Percentiles rank a stretch among this genome's conserved stretches.
phyloP scores from a whole-genome alignment of 2,113 vertebrate genomes.

The Lates calcarifer region DNA sequence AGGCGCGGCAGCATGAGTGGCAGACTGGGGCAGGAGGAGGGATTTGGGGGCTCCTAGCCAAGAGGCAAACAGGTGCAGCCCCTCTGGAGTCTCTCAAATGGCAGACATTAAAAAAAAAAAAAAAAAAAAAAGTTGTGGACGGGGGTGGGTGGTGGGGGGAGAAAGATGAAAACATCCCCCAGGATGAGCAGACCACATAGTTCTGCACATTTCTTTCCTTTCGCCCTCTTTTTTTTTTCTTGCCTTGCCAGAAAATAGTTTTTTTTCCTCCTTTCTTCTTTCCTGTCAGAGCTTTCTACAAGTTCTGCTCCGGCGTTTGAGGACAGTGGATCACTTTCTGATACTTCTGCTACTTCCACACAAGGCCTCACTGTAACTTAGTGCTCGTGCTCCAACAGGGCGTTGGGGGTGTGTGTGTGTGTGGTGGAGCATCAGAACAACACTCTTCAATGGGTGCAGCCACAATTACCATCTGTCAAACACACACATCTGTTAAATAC shows the following conservation, averaged over 20 bases:
- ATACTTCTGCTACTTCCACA: constrained; percentile 42
- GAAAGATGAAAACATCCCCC: constrained; percentile 83
- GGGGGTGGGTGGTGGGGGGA: constrained; percentile 41
- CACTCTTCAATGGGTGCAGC: constrained; percentile 5
- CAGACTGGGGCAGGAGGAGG: constrained; percentile 82
- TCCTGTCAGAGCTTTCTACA: constrained; percentile 59
- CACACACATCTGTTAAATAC: constrained; percentile 53
- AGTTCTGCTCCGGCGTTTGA: constrained; percentile 58
- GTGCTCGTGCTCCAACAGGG: constrained; percentile 6
- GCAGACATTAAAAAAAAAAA: constrained; percentile 88
- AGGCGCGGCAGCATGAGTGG: constrained; percentile 81
- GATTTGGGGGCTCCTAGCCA: constrained; percentile 84
- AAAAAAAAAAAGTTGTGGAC: constrained; percentile 58
- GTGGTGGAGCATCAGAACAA: constrained; percentile 2
- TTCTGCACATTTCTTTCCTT: constrained; percentile 71
- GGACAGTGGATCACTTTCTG: constrained; percentile 58
- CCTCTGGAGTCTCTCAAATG: constrained; percentile 87
- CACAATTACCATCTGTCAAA: constrained; percentile 38
- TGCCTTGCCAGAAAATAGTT: constrained; percentile 49
- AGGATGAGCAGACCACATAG: constrained; percentile 81
- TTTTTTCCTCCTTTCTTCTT: constrained; percentile 57
- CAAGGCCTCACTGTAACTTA: constrained; percentile 7
- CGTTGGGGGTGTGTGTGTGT: too few relatives aligned
- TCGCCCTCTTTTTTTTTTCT: constrained; percentile 44
- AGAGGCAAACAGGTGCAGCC: constrained; percentile 89